A percentile compares a stretch with the other conserved stretches of the same genome.
Evolutionary conservation across 2,797 vertebrate genomes (phyloP).

Genomic region (Leucoraja ocellata): DNA sequence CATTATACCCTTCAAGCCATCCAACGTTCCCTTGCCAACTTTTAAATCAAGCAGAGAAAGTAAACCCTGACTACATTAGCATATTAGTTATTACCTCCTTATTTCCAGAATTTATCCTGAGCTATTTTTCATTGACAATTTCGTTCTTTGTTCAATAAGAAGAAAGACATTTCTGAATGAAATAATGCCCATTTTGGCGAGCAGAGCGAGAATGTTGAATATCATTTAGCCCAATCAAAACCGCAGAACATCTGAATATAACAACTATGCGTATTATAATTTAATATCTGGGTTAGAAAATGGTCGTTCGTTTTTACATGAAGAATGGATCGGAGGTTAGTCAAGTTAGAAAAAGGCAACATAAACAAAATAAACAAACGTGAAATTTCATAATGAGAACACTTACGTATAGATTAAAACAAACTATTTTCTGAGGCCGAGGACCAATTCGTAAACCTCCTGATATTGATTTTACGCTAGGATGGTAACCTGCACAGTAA

Average conservation of each 20-base stretch:
- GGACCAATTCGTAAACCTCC: background rate
- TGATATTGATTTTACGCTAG: background rate
- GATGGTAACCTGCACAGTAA: background rate
- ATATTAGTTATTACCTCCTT: background rate
- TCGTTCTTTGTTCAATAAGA: background rate
- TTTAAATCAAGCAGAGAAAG: conserved; percentile 4
- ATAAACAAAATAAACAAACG: background rate
- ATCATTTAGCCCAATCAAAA: background rate
- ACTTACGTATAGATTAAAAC: background rate
- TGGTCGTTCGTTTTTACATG: background rate
- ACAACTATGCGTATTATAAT: background rate
- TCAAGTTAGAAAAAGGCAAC: background rate
- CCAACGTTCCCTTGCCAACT: background rate
- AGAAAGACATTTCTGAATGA: background rate
- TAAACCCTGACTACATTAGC: background rate
- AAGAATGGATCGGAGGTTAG: background rate
- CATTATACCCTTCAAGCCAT: background rate
- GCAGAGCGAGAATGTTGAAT: background rate
- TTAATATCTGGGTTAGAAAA: background rate
- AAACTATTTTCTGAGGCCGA: background rate
- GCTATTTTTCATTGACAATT: background rate
- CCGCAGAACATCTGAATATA: background rate
- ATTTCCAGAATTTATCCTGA: background rate
- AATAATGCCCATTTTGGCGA: background rate
- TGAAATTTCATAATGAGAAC: background rate